phyloP scores from a whole-genome alignment of 92 coral and sea anemone species.

The Ricordea florida region DNA sequence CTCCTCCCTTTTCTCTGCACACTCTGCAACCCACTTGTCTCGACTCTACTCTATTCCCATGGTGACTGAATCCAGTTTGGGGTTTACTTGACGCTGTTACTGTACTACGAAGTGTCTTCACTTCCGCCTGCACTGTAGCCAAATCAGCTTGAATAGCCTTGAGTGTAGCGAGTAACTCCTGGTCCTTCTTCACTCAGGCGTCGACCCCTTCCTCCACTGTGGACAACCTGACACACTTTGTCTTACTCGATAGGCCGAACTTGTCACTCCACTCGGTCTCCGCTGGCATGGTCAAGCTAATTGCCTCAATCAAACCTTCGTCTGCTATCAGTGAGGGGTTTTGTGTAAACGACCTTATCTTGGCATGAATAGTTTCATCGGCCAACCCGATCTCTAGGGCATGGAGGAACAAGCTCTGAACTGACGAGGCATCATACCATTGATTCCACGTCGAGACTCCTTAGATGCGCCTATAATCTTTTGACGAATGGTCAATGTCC shows the following conservation, averaged over 20 bases:
- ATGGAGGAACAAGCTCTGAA: slow-evolving; percentile 63
- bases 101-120: too few species aligned
- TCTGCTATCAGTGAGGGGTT: slow-evolving; percentile 5
- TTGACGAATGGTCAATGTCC: slow-evolving; percentile 64
- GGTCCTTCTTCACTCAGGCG: too few species aligned
- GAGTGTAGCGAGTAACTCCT: too few species aligned
- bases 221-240: slow-evolving; percentile 16
- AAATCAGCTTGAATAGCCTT: too few species aligned
- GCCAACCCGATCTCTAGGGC: slow-evolving; percentile 55
- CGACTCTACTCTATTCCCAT: too few species aligned
- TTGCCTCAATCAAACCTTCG: slow-evolving; percentile 47
- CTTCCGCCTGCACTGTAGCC: too few species aligned
- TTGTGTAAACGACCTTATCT: slow-evolving; percentile 7
- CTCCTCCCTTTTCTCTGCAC: too few species aligned
- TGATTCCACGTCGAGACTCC: slow-evolving; percentile 45
- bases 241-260: slow-evolving; percentile 11
- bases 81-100: too few species aligned
- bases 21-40: too few species aligned
- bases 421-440: slow-evolving; percentile 50
- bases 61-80: too few species aligned
- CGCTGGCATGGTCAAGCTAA: slow-evolving; percentile 46
- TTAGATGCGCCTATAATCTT: slow-evolving; percentile 45
- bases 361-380: slow-evolving; percentile 53
- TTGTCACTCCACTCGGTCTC: slow-evolving; percentile 49
- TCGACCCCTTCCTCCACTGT: too few species aligned